Conservation (phyloP, 1,140 invertebrate species). For the Heliconius eleuchia region DNA sequence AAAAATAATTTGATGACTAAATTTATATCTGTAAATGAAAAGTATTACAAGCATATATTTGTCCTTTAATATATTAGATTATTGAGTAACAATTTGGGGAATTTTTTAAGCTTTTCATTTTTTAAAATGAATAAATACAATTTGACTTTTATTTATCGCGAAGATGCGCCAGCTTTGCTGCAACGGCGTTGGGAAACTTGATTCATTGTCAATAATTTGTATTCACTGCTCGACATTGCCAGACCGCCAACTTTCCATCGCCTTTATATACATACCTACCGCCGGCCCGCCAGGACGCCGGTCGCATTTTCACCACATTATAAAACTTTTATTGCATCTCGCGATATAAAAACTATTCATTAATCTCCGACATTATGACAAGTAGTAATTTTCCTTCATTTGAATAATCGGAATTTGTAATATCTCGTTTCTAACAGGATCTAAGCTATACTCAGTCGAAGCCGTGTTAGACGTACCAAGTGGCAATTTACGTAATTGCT, state of each 20-base stretch:
- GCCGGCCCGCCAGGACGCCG: slow-evolving; percentile 52
- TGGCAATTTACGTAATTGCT: slow-evolving; percentile 58
- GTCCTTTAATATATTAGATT: not conserved
- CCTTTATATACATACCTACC: slow-evolving; percentile 52
- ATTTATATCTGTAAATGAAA: not conserved
- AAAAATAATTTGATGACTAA: not conserved
- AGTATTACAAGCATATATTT: not conserved
- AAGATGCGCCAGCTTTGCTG: slow-evolving; percentile 49
- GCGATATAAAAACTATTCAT: slow-evolving; percentile 10
- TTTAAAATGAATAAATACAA: not conserved
- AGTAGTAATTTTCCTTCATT: slow-evolving; percentile 8
- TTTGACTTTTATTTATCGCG: too few species aligned
- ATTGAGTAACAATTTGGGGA: too few species aligned
- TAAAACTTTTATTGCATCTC: slow-evolving; percentile 15
- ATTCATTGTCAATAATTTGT: slow-evolving; percentile 71
- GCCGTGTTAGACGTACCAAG: slow-evolving; percentile 35
- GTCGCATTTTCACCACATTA: slow-evolving; percentile 37
- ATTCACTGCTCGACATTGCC: slow-evolving; percentile 58
- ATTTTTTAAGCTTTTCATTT: not conserved
- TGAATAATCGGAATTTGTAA: slow-evolving; percentile 14
- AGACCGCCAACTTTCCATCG: slow-evolving; percentile 68
- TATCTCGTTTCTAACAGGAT: slow-evolving; percentile 35
- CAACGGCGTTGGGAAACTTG: slow-evolving; percentile 46
- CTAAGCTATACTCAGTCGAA: slow-evolving; percentile 27
- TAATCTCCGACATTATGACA: slow-evolving; percentile 11